Evolutionary conservation across 2,888 invertebrate species (phyloP), one percentile per base, ranked within the genome.

Genomic region (Liposcelis brunnea): DNA sequence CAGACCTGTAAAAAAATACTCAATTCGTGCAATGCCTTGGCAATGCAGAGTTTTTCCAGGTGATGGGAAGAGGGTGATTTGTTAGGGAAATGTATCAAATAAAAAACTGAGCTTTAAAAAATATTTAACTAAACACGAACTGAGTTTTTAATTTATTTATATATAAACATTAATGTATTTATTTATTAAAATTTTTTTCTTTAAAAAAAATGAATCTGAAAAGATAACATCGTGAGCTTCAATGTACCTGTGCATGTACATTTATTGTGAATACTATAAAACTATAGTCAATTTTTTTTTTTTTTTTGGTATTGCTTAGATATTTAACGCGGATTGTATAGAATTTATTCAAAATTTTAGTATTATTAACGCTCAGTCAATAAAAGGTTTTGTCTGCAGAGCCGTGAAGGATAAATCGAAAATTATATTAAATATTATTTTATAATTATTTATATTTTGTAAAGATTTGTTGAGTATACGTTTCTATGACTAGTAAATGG

Each of bases 311-410:
- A 43, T 49, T 35, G 46, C 48, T 47, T 49, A 37, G 16, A 50
- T 35, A 45, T 47, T 44, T 42, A 44, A 19, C n/a, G n/a, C n/a
- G n/a, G n/a, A n/a, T n/a, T n/a, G n/a, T n/a, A n/a, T n/a, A n/a
- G n/a, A n/a, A n/a, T n/a, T n/a, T n/a, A n/a, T n/a, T n/a, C n/a
- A n/a, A n/a, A n/a, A n/a, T n/a, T n/a, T 42, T 35, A 45, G 45
- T 42, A 45, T 43, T 36, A 31, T 45, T 38, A 49, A 32, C 35
- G 43, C 44, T 38, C 49, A 48, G 44, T 31, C 43, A 51, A 52
- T 26, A 8, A 26, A 6, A 26, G 26, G 67, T 64, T 65, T 69
- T 69, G 69, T 69, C 69, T 69, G 69, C 65, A 64, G 61, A 54
- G 52, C 54, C 52, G 21, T 47, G 50, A 52, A 51, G 47, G 45